Base-by-base conservation (phyloP, 2,888 invertebrate species). In the Epirrhoe tristata region DNA sequence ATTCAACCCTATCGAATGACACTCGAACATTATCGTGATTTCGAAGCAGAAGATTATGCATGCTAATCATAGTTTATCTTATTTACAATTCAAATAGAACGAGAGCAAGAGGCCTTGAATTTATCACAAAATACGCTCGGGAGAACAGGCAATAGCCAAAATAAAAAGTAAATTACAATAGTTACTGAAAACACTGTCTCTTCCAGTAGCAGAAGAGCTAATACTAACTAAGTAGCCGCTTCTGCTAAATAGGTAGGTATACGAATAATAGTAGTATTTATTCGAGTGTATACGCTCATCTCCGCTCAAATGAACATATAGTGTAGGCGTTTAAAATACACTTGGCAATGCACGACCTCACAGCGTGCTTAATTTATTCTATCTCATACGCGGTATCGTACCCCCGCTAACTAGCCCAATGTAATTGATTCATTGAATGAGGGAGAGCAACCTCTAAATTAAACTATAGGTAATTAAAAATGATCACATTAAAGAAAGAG, bases 241-340 rank as follows among this genome's bases (percentile, higher is more conserved):
- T 80, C 62, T 86, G 86, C 86, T 88, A 59, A 10, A n/a, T 48
- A 48, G 7, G 24, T 48, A 48, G 7, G 24, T 63, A 90, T 89
- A 88, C 89, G 83, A 81, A 86, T 88, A 84, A 88, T 86, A 81
- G 85, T 89, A 89, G 86, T 85, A 89, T 86, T 87, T 86, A 86
- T 86, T 82, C 88, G 84, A 87, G 85, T 89, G 83, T 86, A 84
- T 79, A 81, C 84, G 84, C 80, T 80, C 76, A 81, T 90, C 87
- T 89, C 77, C 92, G 91, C 91, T 92, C 86, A 91, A 92, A 90
- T 92, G 92, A 92, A 80, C 92, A 92, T 78, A 86, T 86, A 83
- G 88, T 84, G 88, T 90, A 86, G 89, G 89, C 86, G 89, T 80
- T 75, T 73, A 7, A 52, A 52, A 80, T 81, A 86, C 85, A 85